Evolutionary conservation across 2,113 vertebrate species (phyloP).

Genomic region (Leiothrix lutea): DNA sequence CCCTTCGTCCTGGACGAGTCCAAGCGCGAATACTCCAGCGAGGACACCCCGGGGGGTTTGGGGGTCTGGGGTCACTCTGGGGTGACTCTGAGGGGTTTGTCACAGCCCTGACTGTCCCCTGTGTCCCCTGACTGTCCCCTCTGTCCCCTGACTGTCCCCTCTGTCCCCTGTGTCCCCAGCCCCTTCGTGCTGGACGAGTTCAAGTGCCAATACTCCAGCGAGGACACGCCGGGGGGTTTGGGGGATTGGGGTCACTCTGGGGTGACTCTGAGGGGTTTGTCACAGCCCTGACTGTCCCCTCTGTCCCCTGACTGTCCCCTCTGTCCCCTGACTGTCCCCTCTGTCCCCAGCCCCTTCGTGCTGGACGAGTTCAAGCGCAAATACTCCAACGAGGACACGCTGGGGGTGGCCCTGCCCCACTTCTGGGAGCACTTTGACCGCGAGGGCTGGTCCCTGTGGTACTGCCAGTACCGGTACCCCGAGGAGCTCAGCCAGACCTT

Average conservation of each 20-base stretch:
- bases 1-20: background rate
- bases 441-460: background rate
- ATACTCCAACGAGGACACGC: background rate
- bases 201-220: too few relatives aligned
- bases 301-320: too few relatives aligned
- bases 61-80: background rate
- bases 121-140: too few relatives aligned
- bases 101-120: too few relatives aligned
- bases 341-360: background rate
- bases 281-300: too few relatives aligned
- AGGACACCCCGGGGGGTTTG: background rate
- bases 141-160: too few relatives aligned
- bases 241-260: background rate
- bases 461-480: conserved; percentile 81
- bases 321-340: too few relatives aligned
- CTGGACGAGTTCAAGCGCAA: background rate
- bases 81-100: background rate
- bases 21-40: too few relatives aligned
- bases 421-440: background rate
- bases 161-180: background rate
- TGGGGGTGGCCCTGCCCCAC: background rate
- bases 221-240: background rate
- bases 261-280: background rate
- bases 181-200: background rate
- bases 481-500: conserved; percentile 82